A percentile compares a stretch with the other conserved stretches of the same genome.
Evolutionary conservation across 2,113 vertebrate species (phyloP).

Genomic region (Aptenodytes forsteri): DNA sequence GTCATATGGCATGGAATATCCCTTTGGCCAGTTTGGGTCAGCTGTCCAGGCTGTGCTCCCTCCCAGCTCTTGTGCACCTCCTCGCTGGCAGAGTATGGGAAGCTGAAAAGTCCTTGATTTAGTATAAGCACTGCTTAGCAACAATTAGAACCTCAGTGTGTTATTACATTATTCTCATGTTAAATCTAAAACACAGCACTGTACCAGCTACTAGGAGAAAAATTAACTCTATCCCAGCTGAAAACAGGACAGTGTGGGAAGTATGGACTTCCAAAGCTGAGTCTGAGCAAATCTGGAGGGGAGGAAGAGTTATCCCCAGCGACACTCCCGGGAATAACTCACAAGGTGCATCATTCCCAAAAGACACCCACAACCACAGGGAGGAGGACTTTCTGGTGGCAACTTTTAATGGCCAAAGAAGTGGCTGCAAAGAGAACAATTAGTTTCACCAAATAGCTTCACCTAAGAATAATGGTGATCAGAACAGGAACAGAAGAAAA

Average conservation of each 20-base stretch:
- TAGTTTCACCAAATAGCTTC: background rate
- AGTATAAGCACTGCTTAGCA: too few relatives aligned
- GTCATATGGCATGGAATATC: too few relatives aligned
- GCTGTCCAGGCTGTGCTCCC: too few relatives aligned
- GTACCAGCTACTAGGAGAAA: too few relatives aligned
- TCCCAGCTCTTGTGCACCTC: too few relatives aligned
- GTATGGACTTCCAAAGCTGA: background rate
- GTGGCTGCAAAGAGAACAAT: background rate
- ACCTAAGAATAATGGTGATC: background rate
- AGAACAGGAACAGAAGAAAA: background rate
- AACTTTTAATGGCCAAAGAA: background rate
- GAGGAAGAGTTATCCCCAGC: background rate
- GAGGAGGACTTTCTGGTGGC: background rate
- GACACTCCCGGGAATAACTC: background rate
- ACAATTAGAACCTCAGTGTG: too few relatives aligned
- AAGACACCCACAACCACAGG: rapidly evolving
- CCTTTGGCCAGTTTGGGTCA: too few relatives aligned
- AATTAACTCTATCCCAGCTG: too few relatives aligned
- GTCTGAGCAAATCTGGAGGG: background rate
- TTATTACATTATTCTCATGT: too few relatives aligned
- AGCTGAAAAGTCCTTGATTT: too few relatives aligned
- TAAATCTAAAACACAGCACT: too few relatives aligned
- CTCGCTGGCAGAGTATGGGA: too few relatives aligned
- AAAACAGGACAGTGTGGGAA: background rate
- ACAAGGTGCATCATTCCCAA: background rate